phyloP scores from a whole-genome alignment of 2,113 vertebrate species.

The Hippocampus abdominalis region DNA sequence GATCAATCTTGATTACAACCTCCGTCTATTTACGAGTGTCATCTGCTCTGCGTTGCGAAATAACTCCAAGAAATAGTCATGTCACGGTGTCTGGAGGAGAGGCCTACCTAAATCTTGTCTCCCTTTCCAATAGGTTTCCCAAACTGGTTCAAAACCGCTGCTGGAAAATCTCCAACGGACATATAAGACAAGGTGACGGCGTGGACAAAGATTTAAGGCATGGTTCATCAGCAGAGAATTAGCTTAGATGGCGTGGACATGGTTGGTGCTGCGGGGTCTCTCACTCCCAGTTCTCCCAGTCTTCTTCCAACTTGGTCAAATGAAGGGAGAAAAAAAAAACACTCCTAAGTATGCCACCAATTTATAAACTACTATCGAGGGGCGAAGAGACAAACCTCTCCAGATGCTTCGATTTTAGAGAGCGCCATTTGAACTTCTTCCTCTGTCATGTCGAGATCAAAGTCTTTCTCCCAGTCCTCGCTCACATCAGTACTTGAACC shows the following conservation, averaged over 20 bases:
- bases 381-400: slow-evolving; percentile 71
- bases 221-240: slow-evolving; percentile 60
- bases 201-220: slow-evolving; percentile 67
- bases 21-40: slow-evolving; percentile 27
- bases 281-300: slow-evolving; percentile 99
- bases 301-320: slow-evolving; percentile 84
- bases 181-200: slow-evolving; percentile 66
- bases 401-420: slow-evolving; percentile 83
- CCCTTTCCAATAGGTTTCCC: slow-evolving; percentile 42
- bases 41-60: slow-evolving; percentile 26
- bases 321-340: slow-evolving; percentile 1
- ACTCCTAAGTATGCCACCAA: background rate
- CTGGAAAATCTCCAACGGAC: slow-evolving; percentile 45
- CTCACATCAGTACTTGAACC: slow-evolving; percentile 97
- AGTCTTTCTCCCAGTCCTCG: slow-evolving; percentile 99
- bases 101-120: slow-evolving; percentile 37
- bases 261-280: slow-evolving; percentile 22
- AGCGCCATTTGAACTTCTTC: slow-evolving; percentile 94
- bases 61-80: slow-evolving; percentile 35
- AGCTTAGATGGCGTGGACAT: slow-evolving; percentile 42
- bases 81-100: slow-evolving; percentile 7
- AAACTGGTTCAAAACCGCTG: slow-evolving; percentile 42
- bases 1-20: slow-evolving; percentile 21
- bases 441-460: slow-evolving; percentile 97
- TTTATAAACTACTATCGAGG: too few species aligned